Evolutionary conservation across 2,888 invertebrate species (phyloP).

Genomic region (Chrysolina americana): DNA sequence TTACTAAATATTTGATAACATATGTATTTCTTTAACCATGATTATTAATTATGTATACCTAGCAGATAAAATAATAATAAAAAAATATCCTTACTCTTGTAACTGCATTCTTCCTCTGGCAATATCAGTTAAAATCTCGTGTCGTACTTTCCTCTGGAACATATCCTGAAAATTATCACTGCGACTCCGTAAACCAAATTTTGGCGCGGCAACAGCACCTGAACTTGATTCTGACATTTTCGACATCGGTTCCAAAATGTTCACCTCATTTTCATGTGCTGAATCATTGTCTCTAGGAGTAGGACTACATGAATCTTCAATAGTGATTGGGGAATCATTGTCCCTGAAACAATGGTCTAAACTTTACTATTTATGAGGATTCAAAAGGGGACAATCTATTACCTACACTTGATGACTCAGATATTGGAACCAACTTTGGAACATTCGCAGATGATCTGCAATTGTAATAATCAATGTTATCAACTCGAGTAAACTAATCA

Average conservation of each 20-base stretch:
- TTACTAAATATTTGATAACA: too few species aligned
- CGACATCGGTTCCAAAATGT: neutral
- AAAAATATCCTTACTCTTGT: neutral
- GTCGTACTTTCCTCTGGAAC: slow-evolving; percentile 4
- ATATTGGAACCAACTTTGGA: too few species aligned
- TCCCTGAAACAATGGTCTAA: neutral
- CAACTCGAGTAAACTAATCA: too few species aligned
- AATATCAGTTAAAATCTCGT: neutral
- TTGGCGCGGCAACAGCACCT: neutral
- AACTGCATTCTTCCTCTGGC: neutral
- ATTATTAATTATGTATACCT: too few species aligned
- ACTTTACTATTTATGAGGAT: too few species aligned
- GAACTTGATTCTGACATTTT: neutral
- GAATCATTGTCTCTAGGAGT: neutral
- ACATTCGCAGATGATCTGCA: too few species aligned
- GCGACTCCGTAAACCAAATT: neutral
- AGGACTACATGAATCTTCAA: neutral
- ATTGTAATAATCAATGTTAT: too few species aligned
- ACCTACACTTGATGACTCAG: too few species aligned
- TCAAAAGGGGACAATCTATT: too few species aligned
- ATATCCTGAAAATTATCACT: neutral
- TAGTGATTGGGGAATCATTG: neutral
- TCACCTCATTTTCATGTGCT: neutral
- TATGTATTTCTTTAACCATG: too few species aligned
- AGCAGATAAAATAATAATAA: too few species aligned